These are phyloP conservation scores for Phrynocephalus forsythii DNA, from an alignment of 2,797 vertebrate species.

Conservation along the genomic window DNA sequence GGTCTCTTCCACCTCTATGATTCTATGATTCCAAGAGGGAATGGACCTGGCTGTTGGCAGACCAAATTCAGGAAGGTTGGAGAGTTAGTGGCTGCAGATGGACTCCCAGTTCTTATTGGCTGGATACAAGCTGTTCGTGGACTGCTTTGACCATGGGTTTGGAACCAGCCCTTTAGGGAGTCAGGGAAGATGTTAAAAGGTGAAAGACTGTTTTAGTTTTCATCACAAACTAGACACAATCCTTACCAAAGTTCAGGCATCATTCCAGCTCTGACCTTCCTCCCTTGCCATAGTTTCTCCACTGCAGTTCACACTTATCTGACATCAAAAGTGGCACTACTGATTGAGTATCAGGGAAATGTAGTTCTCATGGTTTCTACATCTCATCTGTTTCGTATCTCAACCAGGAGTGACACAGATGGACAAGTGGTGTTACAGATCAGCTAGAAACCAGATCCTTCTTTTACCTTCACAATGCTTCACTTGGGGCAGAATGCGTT, in stretches of 20 bases:
- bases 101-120: too few species aligned
- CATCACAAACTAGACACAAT: not conserved
- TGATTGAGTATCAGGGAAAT: not conserved
- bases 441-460: not conserved
- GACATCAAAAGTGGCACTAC: not conserved
- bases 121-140: too few species aligned
- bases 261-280: not conserved
- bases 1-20: too few species aligned
- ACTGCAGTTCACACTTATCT: not conserved
- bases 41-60: too few species aligned
- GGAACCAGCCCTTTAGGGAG: too few species aligned
- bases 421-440: constrained; percentile 22
- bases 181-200: not conserved
- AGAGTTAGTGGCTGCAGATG: too few species aligned
- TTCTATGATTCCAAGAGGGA: too few species aligned
- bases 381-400: not conserved
- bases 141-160: too few species aligned
- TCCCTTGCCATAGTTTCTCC: too few species aligned
- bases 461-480: constrained; percentile 64
- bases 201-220: not conserved
- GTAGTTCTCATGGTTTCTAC: not conserved
- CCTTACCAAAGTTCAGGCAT: not conserved
- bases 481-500: constrained; percentile 65
- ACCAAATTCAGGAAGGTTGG: too few species aligned
- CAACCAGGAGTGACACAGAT: not conserved